Evolutionary conservation across 64 coral and sea anemone species (phyloP).

Genomic region (Montipora cactus): DNA sequence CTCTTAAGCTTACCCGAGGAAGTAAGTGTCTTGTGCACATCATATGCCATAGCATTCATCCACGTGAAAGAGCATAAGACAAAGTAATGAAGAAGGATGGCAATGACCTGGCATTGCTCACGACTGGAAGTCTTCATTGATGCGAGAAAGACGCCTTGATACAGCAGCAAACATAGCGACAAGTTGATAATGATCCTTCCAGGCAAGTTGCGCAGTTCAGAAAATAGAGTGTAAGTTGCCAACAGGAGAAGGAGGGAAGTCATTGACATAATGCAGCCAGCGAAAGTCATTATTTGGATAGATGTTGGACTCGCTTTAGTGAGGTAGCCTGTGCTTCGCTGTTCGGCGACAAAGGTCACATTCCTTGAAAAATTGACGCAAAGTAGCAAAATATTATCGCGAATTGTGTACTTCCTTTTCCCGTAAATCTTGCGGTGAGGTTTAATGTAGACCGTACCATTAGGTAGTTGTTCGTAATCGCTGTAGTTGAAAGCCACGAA

Average conservation of each 20-base stretch:
- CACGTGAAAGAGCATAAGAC: slow-evolving; percentile 4
- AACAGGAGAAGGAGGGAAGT: slow-evolving; percentile 20
- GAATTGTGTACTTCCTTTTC: not conserved
- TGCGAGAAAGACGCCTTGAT: slow-evolving; percentile 17
- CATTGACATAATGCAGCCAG: slow-evolving; percentile 41
- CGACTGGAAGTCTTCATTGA: not conserved
- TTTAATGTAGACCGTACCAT: slow-evolving; percentile 15
- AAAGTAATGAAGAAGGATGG: not conserved
- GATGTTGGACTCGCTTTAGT: not conserved
- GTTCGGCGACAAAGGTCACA: not conserved
- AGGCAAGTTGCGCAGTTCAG: no score
- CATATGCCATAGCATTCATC: slow-evolving; percentile 43
- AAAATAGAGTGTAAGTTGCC: slow-evolving; percentile 22
- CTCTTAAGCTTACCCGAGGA: not conserved
- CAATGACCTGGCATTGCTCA: no score
- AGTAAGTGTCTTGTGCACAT: slow-evolving; percentile 29
- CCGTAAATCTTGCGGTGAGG: slow-evolving; percentile 4
- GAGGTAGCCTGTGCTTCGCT: not conserved
- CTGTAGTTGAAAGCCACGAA: slow-evolving; percentile 7
- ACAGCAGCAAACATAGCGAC: slow-evolving; percentile 10
- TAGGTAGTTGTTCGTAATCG: not conserved
- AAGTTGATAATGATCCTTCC: no score
- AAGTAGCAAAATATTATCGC: not conserved
- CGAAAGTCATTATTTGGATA: slow-evolving; percentile 8
- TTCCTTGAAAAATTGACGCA: slow-evolving; percentile 28